Evolutionary conservation across 2,888 invertebrate genomes (phyloP).

Genomic region (Chromoteleia sp.): DNA sequence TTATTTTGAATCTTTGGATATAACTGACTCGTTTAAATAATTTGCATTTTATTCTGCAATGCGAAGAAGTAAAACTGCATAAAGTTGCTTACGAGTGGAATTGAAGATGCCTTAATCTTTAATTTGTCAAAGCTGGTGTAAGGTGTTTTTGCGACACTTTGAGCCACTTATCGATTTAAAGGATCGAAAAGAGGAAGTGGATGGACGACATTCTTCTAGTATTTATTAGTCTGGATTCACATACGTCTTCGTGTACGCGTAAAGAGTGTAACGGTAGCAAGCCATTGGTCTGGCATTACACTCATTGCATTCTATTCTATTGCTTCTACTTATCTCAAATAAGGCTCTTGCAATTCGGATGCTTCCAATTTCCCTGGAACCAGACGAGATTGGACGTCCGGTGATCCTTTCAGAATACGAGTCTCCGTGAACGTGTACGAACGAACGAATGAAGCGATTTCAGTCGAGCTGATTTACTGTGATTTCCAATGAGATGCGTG

Average conservation of each 20-base stretch:
- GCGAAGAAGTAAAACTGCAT: neutral
- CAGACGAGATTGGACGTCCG: constrained; percentile 66
- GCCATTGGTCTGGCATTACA: constrained; percentile 62
- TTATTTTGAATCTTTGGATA: no score
- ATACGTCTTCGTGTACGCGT: constrained; percentile 46
- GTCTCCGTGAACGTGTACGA: constrained; percentile 61
- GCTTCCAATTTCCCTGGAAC: constrained; percentile 68
- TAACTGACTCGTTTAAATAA: no score
- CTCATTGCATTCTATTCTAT: constrained; percentile 68
- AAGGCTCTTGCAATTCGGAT: constrained; percentile 68
- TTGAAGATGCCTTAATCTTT: constrained; percentile 14
- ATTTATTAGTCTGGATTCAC: constrained; percentile 38
- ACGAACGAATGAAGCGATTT: constrained; percentile 59
- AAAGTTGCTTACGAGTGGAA: constrained; percentile 26
- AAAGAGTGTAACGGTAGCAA: constrained; percentile 54
- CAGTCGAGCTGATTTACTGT: constrained; percentile 67
- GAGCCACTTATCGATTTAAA: constrained; percentile 48
- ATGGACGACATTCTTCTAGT: constrained; percentile 48
- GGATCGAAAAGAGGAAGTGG: constrained; percentile 50
- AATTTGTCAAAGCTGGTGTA: constrained; percentile 17
- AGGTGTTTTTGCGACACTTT: constrained; percentile 44
- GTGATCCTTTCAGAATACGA: constrained; percentile 52
- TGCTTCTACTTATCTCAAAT: constrained; percentile 68
- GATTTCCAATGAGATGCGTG: constrained; percentile 69
- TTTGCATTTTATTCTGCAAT: no score